phyloP scores from a whole-genome alignment of 2,888 invertebrate genomes.

The Luperina nickerlii region DNA sequence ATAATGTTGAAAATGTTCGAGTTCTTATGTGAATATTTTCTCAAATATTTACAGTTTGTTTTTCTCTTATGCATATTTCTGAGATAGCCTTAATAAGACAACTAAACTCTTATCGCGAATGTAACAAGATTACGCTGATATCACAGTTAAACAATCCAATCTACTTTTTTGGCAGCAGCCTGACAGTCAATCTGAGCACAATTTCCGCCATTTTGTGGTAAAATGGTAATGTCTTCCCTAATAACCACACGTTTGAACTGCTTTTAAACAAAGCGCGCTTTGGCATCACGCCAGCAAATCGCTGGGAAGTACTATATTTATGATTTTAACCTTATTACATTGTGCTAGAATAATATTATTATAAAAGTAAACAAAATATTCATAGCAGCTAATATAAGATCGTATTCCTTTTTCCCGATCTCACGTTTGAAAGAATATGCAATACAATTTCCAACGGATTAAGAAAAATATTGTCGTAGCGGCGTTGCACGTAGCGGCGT shows the following conservation, averaged over 20 bases:
- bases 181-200: slow-evolving; percentile 38
- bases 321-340: slow-evolving; percentile 24
- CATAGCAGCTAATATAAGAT: background rate
- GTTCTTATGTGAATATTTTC: background rate
- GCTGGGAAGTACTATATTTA: slow-evolving; percentile 20
- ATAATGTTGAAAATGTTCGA: background rate
- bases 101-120: background rate
- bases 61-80: background rate
- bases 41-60: background rate
- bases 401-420: background rate
- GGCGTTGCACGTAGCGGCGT: slow-evolving; percentile 42
- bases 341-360: background rate
- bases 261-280: slow-evolving; percentile 27
- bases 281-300: slow-evolving; percentile 31
- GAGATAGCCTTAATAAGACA: background rate
- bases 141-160: slow-evolving; percentile 1
- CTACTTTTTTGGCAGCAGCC: slow-evolving; percentile 31
- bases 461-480: slow-evolving; percentile 42
- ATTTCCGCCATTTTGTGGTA: slow-evolving; percentile 43
- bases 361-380: background rate
- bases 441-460: slow-evolving; percentile 35
- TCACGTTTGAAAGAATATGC: slow-evolving; percentile 12
- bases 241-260: slow-evolving; percentile 29
- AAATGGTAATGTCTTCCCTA: slow-evolving; percentile 48
- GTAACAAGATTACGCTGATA: background rate